Evolutionary conservation across 2,797 vertebrate genomes (phyloP), one percentile per base, ranked within the genome.

Genomic region (Distichodus sexfasciatus): DNA sequence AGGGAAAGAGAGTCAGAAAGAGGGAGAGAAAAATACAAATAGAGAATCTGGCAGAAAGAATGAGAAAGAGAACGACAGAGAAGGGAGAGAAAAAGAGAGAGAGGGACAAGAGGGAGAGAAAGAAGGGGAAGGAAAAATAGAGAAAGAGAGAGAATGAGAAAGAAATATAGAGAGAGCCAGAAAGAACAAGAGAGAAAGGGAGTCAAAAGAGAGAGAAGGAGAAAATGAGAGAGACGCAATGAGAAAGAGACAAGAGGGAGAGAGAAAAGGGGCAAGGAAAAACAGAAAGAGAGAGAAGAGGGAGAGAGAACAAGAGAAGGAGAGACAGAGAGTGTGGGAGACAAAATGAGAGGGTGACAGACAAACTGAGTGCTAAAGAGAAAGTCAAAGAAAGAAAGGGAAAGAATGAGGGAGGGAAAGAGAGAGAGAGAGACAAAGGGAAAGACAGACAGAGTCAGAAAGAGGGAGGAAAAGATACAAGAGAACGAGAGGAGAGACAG

Each of bases 281-380:
- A 43, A 67, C 48, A 57, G 21, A 44, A 28, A 71, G 29, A 66
- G 29, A 63, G 38, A 69, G 54, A 69, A 46, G 14, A 47, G 3
- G 1, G 38, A 66, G 1, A 29, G 50, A 43, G n/a, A 43, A 36
- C 24, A 11, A 31, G 41, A 62, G 26, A 46, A 31, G 33, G 29
- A 21, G 12, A 11, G 24, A 58, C 21, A 58, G 55, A 38, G 3
- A 19, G 28, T 44, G 63, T 68, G 40, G 67, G 63, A 78, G 76
- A 71, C 57, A 38, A 81, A 71, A 68, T 40, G 51, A 70, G 21
- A 66, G 62, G 35, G 36, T 24, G n/a, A n/a, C n/a, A n/a, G n/a
- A n/a, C n/a, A n/a, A n/a, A n/a, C n/a, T n/a, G n/a, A n/a, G n/a
- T 72, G 83, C 75, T 84, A 88, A 87, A 89, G 88, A 87, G 91